Base-by-base conservation (phyloP, 2,113 vertebrate genomes). In the Puma concolor region DNA sequence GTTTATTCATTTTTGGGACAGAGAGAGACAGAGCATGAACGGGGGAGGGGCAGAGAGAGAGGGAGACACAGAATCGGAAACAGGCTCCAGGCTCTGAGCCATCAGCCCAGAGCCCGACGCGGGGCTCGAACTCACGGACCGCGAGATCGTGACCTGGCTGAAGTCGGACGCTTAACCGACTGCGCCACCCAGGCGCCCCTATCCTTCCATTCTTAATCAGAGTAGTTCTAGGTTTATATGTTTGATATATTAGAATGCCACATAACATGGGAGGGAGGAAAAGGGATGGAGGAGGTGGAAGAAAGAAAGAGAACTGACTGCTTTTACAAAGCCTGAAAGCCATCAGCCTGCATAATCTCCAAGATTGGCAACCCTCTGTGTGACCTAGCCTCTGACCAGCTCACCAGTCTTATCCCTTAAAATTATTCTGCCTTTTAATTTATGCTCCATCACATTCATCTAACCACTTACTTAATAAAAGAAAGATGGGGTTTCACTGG, bases 391-490 rank as follows among this genome's bases (percentile, higher is more conserved):
- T 71, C 77, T 89, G 86, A 88, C 79, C 60, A 88, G 15, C 74
- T 85, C 16, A 4, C 69, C 76, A 81, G 41, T 9, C 76, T 89
- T 44, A 29, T 88, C 57, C 60, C 50, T 92, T 63, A 88, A 76
- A 84, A 79, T 33, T 52, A 16, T 31, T n/a, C 66, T 85, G 52
- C 57, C 31, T 97, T 96, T 97, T 96, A 95, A 97, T 97, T 95
- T 97, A 97, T 94, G 92, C 60, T 60, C 63, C 13, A 3, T 94
- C 71, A 92, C 91, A 82, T 95, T 96, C 85, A 79, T 95, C 69
- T 36, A 94, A 38, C 69, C 21, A 88, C 80, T 88, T 89, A 92
- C 90, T 92, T 60, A 44, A 82, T 91, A 50, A 74, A 96, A 71
- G 57, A 92, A 92, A 96, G 74, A 94, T 66, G 71, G 25, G 19